phyloP scores from a whole-genome alignment of 2,113 vertebrate species.

The Leptocoma aspasia region DNA sequence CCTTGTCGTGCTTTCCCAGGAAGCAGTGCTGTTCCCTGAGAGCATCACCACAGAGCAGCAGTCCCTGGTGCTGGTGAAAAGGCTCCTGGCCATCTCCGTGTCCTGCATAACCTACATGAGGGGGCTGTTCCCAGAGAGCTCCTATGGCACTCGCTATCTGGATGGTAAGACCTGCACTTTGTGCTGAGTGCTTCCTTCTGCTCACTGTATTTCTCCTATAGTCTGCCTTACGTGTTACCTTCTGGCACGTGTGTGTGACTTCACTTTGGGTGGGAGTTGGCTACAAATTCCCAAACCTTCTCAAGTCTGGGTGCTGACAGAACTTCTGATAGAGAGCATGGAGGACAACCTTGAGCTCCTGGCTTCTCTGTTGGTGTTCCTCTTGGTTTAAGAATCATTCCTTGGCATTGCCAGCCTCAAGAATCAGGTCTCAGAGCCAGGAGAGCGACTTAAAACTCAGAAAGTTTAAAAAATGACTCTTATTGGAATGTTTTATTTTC shows the following conservation, averaged over 20 bases:
- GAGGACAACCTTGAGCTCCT: background rate
- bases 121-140: constrained; percentile 77
- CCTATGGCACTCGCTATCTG: constrained; percentile 69
- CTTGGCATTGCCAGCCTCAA: background rate
- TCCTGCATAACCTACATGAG: constrained; percentile 77
- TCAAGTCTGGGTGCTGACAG: background rate
- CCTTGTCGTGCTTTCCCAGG: background rate
- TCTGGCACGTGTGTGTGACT: background rate
- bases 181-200: background rate
- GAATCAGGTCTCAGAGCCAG: background rate
- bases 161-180: constrained; percentile 57
- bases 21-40: constrained; percentile 46
- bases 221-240: background rate
- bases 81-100: constrained; percentile 68
- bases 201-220: accelerated
- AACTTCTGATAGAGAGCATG: background rate
- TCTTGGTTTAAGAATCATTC: background rate
- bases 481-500: background rate
- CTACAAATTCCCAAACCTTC: background rate
- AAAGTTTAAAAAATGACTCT: background rate
- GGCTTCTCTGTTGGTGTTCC: background rate
- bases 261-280: background rate
- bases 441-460: background rate
- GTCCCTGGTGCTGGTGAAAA: constrained; percentile 72
- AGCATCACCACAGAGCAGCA: constrained; percentile 53